These are phyloP conservation scores for Ectropis grisescens DNA, from an alignment of 1,140 invertebrate genomes.

Conservation along the genomic window DNA sequence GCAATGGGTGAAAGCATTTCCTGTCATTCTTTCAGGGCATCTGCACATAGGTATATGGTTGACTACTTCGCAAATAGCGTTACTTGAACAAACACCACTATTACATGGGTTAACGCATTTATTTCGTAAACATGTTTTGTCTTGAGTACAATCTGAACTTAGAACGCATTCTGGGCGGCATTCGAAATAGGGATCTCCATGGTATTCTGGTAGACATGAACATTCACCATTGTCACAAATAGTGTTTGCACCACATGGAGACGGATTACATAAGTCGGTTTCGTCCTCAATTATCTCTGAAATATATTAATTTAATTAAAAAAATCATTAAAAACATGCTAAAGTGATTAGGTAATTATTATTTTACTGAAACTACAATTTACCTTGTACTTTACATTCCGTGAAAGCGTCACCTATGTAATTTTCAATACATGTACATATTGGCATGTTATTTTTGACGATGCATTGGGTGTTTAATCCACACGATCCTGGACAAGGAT, in stretches of 20 bases:
- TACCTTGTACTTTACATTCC: slow-evolving; percentile 70
- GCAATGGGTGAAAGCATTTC: slow-evolving; percentile 82
- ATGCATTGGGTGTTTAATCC: slow-evolving; percentile 73
- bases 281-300: slow-evolving; percentile 46
- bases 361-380: too few relatives aligned
- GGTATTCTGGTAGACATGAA: slow-evolving; percentile 72
- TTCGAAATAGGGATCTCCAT: slow-evolving; percentile 72
- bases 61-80: slow-evolving; percentile 78
- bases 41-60: slow-evolving; percentile 78
- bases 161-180: slow-evolving; percentile 76
- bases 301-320: slow-evolving; percentile 36
- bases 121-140: slow-evolving; percentile 73
- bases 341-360: background rate
- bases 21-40: slow-evolving; percentile 76
- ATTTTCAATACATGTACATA: slow-evolving; percentile 72
- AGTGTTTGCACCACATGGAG: slow-evolving; percentile 80
- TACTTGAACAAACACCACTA: slow-evolving; percentile 73
- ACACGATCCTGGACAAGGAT: slow-evolving; percentile 77
- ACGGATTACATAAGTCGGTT: slow-evolving; percentile 76
- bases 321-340: too few relatives aligned
- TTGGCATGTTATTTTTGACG: slow-evolving; percentile 74
- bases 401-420: slow-evolving; percentile 75
- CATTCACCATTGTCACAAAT: slow-evolving; percentile 78
- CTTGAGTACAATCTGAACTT: slow-evolving; percentile 72
- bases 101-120: slow-evolving; percentile 76